Percentiles rank a stretch among this genome's conserved stretches.
Conservation (phyloP, 2,113 vertebrate species). For the Pterophyllum scalare region DNA sequence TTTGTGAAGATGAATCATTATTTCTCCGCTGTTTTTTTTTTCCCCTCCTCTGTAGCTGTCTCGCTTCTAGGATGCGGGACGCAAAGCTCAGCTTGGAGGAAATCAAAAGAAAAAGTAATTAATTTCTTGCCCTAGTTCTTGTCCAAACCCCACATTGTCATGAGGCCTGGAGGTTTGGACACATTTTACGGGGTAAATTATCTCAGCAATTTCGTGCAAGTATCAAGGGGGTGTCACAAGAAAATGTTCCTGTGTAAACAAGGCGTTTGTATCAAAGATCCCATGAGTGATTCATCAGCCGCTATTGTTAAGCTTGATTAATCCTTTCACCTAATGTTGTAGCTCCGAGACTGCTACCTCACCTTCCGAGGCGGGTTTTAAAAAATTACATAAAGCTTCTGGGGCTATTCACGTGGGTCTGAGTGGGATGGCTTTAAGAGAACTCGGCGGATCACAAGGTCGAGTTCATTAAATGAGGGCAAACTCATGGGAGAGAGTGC, state of each 20-base stretch:
- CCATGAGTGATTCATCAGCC: conserved; percentile 39
- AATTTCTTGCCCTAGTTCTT: conserved; percentile 44
- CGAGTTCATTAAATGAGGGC: conserved; percentile 46
- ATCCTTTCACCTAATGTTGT: conserved; percentile 63
- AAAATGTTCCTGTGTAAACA: conserved; percentile 58
- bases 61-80: neutral
- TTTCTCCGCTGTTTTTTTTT: neutral
- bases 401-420: neutral
- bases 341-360: conserved; percentile 23
- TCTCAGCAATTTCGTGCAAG: conserved; percentile 41
- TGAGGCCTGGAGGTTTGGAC: conserved; percentile 31
- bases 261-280: conserved; percentile 46
- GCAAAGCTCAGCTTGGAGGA: conserved; percentile 2
- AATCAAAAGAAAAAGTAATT: conserved; percentile 33
- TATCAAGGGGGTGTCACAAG: conserved; percentile 43
- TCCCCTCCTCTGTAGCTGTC: neutral
- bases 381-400: conserved; percentile 22
- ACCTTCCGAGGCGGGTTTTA: neutral
- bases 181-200: conserved; percentile 35
- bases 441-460: conserved; percentile 30
- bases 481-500: conserved; percentile 33
- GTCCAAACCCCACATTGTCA: conserved; percentile 9
- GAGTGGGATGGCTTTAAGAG: neutral
- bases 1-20: neutral
- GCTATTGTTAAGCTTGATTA: conserved; percentile 69